Percentiles rank a stretch among this genome's conserved stretches.
Evolutionary conservation across 2,888 invertebrate species (phyloP).

Genomic region (Helleia helle): DNA sequence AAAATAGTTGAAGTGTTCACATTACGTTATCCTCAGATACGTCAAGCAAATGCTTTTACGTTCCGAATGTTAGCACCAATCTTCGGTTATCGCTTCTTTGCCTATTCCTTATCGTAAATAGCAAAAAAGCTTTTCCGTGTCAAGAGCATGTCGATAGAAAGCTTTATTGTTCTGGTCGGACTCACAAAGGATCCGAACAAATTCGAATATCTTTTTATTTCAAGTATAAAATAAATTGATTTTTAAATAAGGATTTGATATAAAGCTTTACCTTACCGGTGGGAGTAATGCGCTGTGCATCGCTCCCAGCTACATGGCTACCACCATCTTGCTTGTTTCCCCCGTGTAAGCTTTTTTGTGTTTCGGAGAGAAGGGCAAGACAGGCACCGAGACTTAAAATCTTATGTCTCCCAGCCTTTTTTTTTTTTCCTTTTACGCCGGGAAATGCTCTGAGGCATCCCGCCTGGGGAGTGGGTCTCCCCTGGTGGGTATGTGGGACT

Average conservation of each 20-base stretch:
- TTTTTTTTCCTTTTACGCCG: too few species aligned
- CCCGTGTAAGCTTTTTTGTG: too few species aligned
- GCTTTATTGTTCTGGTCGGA: slow-evolving; percentile 48
- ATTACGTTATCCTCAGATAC: slow-evolving; percentile 6
- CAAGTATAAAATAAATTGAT: slow-evolving; percentile 17
- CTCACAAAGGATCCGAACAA: slow-evolving; percentile 22
- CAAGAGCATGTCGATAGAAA: slow-evolving; percentile 58
- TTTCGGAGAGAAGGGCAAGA: too few species aligned
- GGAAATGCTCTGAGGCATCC: too few species aligned
- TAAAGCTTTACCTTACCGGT: too few species aligned
- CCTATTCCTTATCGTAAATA: slow-evolving; percentile 50
- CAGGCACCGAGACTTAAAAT: too few species aligned
- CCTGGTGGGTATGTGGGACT: too few species aligned
- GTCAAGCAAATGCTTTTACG: slow-evolving; percentile 38
- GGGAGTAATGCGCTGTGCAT: too few species aligned
- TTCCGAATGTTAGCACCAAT: slow-evolving; percentile 36
- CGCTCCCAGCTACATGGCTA: too few species aligned
- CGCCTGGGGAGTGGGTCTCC: too few species aligned
- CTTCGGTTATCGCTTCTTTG: slow-evolving; percentile 29
- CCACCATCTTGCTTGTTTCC: too few species aligned
- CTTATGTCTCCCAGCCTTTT: too few species aligned
- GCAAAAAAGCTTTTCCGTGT: slow-evolving; percentile 69
- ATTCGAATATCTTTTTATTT: slow-evolving; percentile 14
- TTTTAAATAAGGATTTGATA: slow-evolving; percentile 16
- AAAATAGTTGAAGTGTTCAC: background rate